Evolutionary conservation across 2,113 vertebrate species (phyloP).

Genomic region (Mobula hypostoma): DNA sequence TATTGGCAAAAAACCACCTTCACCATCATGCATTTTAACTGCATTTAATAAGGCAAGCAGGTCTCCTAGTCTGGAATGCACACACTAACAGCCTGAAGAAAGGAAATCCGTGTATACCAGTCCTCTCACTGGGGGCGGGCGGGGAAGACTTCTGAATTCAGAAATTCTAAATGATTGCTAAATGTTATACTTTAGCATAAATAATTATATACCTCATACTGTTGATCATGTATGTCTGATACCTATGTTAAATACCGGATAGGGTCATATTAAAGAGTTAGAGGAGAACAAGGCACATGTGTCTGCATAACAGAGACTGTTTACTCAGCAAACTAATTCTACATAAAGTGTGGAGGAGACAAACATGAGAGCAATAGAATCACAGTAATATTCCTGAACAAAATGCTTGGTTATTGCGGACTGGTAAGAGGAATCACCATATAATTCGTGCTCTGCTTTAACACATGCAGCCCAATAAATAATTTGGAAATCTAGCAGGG

Average conservation of each 20-base stretch:
- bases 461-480: background rate
- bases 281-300: no score
- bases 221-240: background rate
- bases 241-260: background rate
- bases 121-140: no score
- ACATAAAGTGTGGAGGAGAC: no score
- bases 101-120: background rate
- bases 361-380: no score
- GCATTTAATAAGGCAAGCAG: background rate
- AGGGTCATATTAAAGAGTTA: no score
- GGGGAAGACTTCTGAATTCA: background rate
- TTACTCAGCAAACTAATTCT: no score
- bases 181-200: background rate
- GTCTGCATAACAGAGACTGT: no score
- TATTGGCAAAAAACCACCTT: no score
- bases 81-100: background rate
- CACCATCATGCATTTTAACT: background rate
- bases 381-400: no score
- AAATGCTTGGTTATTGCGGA: no score
- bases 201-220: background rate
- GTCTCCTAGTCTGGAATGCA: background rate
- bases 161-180: background rate
- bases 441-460: no score
- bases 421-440: no score
- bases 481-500: background rate